Conservation (phyloP, 2,888 invertebrate species). For the Andrena bicolor region DNA sequence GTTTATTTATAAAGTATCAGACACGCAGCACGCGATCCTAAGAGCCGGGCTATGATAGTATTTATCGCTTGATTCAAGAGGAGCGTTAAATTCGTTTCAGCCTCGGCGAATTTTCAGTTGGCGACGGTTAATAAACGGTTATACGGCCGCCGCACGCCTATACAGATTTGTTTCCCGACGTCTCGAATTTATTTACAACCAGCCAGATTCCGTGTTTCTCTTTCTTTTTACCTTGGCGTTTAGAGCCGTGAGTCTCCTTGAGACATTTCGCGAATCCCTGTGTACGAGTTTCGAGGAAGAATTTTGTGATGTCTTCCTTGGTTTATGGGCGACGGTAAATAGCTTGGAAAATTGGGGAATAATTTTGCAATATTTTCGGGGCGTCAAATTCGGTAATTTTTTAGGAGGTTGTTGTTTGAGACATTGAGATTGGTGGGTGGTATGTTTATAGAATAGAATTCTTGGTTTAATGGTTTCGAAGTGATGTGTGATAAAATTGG, state of each 20-base stretch:
- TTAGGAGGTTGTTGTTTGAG: too few species aligned
- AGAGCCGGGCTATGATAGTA: constrained; percentile 33
- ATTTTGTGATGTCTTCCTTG: not conserved
- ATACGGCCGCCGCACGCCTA: not conserved
- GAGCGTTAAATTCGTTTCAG: constrained; percentile 18
- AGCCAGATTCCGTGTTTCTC: not conserved
- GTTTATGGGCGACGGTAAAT: not conserved
- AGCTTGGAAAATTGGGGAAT: not conserved
- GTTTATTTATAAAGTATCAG: constrained; percentile 56
- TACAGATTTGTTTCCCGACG: constrained; percentile 4
- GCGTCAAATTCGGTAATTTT: too few species aligned
- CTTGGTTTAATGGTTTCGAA: too few species aligned
- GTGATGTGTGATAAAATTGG: too few species aligned
- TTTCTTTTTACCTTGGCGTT: constrained; percentile 5
- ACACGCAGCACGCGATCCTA: constrained; percentile 31
- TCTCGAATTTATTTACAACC: constrained; percentile 13
- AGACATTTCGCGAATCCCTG: constrained; percentile 28
- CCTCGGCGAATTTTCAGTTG: constrained; percentile 23
- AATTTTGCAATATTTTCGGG: not conserved
- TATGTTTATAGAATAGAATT: too few species aligned
- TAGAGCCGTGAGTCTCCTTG: not conserved
- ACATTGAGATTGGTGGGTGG: too few species aligned
- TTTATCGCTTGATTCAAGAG: constrained; percentile 45
- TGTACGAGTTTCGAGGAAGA: constrained; percentile 11
- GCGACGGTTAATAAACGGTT: constrained; percentile 25